These are phyloP conservation scores for Gnathonemus longibarbis DNA, from an alignment of 2,113 vertebrate species.

Conservation along the genomic window DNA sequence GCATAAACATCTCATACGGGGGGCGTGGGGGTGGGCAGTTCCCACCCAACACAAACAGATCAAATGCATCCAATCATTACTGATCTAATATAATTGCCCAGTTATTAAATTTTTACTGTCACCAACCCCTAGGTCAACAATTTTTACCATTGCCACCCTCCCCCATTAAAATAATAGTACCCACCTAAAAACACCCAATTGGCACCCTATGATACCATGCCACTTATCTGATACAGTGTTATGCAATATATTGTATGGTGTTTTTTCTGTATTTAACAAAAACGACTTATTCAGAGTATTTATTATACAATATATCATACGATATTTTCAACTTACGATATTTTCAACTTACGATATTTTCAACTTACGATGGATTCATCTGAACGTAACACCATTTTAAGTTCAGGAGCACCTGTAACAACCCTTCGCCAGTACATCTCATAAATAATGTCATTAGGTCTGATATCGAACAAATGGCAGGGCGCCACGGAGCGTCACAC, in stretches of 20 bases:
- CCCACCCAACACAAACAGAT: background rate
- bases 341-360: background rate
- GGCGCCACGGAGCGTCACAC: background rate
- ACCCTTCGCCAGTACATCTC: background rate
- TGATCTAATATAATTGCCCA: background rate
- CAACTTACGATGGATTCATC: background rate
- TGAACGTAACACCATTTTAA: background rate
- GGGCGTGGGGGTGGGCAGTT: background rate
- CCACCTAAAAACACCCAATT: background rate
- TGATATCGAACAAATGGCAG: background rate
- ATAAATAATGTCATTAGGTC: background rate
- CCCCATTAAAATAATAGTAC: background rate
- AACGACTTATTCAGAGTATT: background rate
- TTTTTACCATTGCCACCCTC: background rate
- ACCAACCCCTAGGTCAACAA: background rate
- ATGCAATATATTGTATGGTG: background rate
- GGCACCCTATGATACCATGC: background rate
- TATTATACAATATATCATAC: background rate
- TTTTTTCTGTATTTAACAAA: background rate
- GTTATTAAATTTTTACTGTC: background rate
- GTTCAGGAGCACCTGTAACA: background rate
- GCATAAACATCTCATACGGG: too few species aligned
- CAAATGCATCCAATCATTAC: background rate
- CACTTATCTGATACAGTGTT: background rate
- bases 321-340: background rate